These are phyloP conservation scores for Steinernema scapterisci DNA, from an alignment of 2,888 invertebrate species.

Conservation along the genomic window DNA sequence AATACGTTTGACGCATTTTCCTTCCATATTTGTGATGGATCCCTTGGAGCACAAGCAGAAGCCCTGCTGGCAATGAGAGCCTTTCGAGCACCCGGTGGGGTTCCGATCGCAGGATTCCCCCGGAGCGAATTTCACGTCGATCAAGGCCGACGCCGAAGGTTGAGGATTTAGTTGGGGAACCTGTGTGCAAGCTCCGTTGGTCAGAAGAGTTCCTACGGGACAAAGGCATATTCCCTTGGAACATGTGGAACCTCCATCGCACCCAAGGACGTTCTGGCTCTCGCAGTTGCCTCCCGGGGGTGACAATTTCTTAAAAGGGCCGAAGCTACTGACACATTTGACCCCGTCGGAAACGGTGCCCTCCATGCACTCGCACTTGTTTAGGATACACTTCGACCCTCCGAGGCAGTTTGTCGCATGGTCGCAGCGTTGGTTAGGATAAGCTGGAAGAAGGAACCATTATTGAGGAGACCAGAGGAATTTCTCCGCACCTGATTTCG, in stretches of 20 bases:
- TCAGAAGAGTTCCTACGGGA: slow-evolving; percentile 46
- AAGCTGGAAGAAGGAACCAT: slow-evolving; percentile 39
- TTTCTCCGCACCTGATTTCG: not conserved
- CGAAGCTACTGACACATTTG: not conserved
- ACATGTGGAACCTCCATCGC: slow-evolving; percentile 61
- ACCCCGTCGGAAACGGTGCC: slow-evolving; percentile 18
- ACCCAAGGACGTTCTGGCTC: slow-evolving; percentile 5
- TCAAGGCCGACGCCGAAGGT: slow-evolving; percentile 6
- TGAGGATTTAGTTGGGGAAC: not conserved
- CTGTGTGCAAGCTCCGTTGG: slow-evolving; percentile 61
- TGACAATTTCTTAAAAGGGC: not conserved
- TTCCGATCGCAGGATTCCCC: slow-evolving; percentile 5
- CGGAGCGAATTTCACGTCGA: not conserved
- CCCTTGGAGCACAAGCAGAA: slow-evolving; percentile 40
- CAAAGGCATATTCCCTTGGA: slow-evolving; percentile 63
- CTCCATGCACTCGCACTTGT: slow-evolving; percentile 57
- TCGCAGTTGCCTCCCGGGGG: slow-evolving; percentile 12
- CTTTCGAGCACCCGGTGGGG: slow-evolving; percentile 31
- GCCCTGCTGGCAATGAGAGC: not conserved
- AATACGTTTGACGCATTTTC: slow-evolving; percentile 47
- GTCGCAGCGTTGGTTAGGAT: slow-evolving; percentile 62
- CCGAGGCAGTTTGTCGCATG: slow-evolving; percentile 57
- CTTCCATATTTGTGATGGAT: slow-evolving; percentile 50
- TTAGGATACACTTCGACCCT: slow-evolving; percentile 61
- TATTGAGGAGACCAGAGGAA: not conserved